Conservation (phyloP, 92 coral and sea anemone species). For the Phymanthus crucifer region DNA sequence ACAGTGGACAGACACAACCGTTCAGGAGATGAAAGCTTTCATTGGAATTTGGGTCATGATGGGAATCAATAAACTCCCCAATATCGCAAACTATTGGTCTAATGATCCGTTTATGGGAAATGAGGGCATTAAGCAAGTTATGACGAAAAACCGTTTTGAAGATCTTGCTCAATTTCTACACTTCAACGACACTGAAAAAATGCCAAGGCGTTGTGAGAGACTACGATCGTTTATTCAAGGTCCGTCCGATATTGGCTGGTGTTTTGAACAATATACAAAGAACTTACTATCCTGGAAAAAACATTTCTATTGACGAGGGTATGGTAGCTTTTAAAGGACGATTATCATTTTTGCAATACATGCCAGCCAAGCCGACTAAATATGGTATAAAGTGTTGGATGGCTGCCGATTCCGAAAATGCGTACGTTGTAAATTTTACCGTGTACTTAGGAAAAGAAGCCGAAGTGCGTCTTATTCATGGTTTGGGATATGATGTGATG, state of each 20-base stretch:
- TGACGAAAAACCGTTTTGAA: neutral
- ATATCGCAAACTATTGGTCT: neutral
- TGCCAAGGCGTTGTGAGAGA: neutral
- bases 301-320: constrained; percentile 64
- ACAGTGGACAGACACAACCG: neutral
- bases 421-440: constrained; percentile 50
- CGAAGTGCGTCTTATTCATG: constrained; percentile 6
- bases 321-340: constrained; percentile 58
- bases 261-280: neutral
- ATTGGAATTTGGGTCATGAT: neutral
- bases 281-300: constrained; percentile 44
- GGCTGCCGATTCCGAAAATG: constrained; percentile 63
- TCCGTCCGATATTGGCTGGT: neutral
- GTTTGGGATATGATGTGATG: constrained; percentile 20
- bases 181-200: neutral
- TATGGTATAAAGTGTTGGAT: constrained; percentile 71
- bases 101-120: neutral
- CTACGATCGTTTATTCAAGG: neutral
- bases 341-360: constrained; percentile 54
- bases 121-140: neutral
- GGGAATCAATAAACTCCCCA: neutral
- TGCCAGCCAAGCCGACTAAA: constrained; percentile 65
- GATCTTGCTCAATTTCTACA: neutral
- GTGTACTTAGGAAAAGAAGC: constrained; percentile 60
- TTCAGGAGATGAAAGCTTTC: neutral